These are phyloP conservation scores for Trichogramma evanescens DNA, from an alignment of 2,888 invertebrate genomes.

Conservation along the genomic window DNA sequence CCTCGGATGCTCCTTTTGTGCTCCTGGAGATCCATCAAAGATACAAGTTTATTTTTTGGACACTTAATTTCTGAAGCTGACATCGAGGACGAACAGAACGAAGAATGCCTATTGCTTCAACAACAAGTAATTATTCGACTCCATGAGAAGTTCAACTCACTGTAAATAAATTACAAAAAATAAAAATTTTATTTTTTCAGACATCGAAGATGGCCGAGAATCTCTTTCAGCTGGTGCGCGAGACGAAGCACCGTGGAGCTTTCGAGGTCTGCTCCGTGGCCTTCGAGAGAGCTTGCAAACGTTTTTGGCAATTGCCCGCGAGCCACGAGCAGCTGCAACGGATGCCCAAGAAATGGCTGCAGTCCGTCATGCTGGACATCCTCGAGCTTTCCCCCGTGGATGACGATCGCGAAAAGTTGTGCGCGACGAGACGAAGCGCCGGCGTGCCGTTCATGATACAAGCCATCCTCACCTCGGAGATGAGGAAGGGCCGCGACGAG, in stretches of 20 bases:
- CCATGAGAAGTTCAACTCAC: slow-evolving; percentile 31
- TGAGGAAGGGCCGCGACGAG: slow-evolving; percentile 54
- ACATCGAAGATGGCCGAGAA: no score
- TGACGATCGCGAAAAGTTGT: slow-evolving; percentile 52
- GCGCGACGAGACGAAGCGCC: slow-evolving; percentile 83
- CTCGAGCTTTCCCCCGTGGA: slow-evolving; percentile 45
- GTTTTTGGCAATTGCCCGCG: slow-evolving; percentile 55
- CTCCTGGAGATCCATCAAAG: slow-evolving; percentile 91
- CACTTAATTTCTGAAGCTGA: slow-evolving; percentile 52
- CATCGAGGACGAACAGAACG: no score
- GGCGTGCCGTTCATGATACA: slow-evolving; percentile 90
- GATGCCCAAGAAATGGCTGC: slow-evolving; percentile 62
- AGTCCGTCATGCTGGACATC: slow-evolving; percentile 54
- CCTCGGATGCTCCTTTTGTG: slow-evolving; percentile 86
- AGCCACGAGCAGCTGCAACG: slow-evolving; percentile 44
- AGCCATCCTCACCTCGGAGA: slow-evolving; percentile 70
- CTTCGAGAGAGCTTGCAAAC: slow-evolving; percentile 67
- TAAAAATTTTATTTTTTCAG: neutral
- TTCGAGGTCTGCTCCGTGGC: slow-evolving; percentile 93
- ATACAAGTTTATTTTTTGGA: slow-evolving; percentile 66
- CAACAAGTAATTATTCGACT: slow-evolving; percentile 44
- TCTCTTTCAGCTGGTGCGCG: slow-evolving; percentile 59
- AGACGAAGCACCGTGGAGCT: slow-evolving; percentile 91
- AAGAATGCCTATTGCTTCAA: slow-evolving; percentile 43
- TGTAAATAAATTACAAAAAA: neutral